A percentile compares a stretch with the other conserved stretches of the same genome.
phyloP scores from a whole-genome alignment of 2,797 vertebrate genomes.

The Tachyglossus aculeatus region DNA sequence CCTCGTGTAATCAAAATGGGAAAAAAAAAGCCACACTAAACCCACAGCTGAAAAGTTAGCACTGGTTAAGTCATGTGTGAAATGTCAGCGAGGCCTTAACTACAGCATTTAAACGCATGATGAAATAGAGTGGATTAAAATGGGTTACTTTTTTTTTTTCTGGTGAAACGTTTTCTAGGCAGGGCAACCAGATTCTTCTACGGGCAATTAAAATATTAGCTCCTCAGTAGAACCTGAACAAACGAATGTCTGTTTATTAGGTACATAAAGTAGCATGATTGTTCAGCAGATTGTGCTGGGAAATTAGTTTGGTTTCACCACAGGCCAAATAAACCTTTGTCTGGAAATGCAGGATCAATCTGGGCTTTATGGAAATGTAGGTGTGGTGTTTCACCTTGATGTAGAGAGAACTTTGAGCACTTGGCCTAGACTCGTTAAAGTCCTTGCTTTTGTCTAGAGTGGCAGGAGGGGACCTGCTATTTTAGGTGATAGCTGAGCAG shows the following conservation, averaged over 20 bases:
- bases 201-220: neutral
- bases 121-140: neutral
- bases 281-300: neutral
- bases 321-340: neutral
- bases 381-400: no score
- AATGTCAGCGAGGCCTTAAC: conserved; percentile 54
- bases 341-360: conserved; percentile 32
- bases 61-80: conserved; percentile 46
- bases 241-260: conserved; percentile 24
- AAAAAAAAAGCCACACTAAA: conserved; percentile 29
- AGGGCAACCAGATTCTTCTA: neutral
- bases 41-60: conserved; percentile 4
- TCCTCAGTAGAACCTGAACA: neutral
- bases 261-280: conserved; percentile 6
- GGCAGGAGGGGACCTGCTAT: conserved; percentile 37
- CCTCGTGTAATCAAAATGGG: no score
- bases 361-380: conserved; percentile 31
- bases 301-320: conserved; percentile 10
- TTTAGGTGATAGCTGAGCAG: no score
- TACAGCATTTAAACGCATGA: neutral
- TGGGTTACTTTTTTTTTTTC: conserved; percentile 4
- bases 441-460: conserved; percentile 33
- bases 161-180: neutral
- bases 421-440: no score
- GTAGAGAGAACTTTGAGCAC: no score